Base-by-base conservation (phyloP, 2,888 invertebrate species). In the Pegoplata infirma region DNA sequence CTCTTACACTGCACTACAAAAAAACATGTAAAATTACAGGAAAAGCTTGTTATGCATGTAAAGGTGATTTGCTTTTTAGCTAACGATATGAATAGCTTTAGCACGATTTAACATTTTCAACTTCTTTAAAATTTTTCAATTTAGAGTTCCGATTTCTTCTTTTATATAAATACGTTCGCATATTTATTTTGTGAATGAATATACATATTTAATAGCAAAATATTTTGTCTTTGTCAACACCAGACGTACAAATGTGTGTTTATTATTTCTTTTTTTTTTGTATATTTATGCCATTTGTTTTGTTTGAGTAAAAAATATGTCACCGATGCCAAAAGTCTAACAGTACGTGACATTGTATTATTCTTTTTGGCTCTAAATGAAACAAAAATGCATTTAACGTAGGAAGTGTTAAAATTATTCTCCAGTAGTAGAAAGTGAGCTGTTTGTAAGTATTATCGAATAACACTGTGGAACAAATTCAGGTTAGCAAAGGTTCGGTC, bases 191-290 rank as follows among this genome's bases (percentile, higher is more conserved):
- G 28, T 5, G 8, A 28, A 28, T 1, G 36, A 4, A 25, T 36
- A 12, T 36, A 12, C 12, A 2, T 36, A 36, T 36, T 12, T 59
- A 28, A 17, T 21, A 17, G 32, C n/a, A 32, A 59, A 16, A 32
- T 47, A 47, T 55, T 67, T 61, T 61, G 49, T 74, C 23, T 12
- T 55, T 74, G 74, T 61, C 61, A 61, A 23, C 23, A 21, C 14
- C 53, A 74, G 61, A 55, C 59, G 47, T 19, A 64, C 10, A 17
- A n/a, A n/a, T n/a, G n/a, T n/a, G n/a, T n/a, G n/a, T n/a, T n/a
- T n/a, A n/a, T n/a, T 40, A 19, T n/a, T 23, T 55, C 14, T 28
- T 40, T 8, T 44, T 67, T n/a, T n/a, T n/a, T n/a, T n/a, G n/a
- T n/a, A n/a, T n/a, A 17, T 67, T 40, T 47, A 56, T 49, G 47